These are phyloP conservation scores for Emydoidea blandingii DNA, from an alignment of 2,797 vertebrate species.

Conservation along the genomic window DNA sequence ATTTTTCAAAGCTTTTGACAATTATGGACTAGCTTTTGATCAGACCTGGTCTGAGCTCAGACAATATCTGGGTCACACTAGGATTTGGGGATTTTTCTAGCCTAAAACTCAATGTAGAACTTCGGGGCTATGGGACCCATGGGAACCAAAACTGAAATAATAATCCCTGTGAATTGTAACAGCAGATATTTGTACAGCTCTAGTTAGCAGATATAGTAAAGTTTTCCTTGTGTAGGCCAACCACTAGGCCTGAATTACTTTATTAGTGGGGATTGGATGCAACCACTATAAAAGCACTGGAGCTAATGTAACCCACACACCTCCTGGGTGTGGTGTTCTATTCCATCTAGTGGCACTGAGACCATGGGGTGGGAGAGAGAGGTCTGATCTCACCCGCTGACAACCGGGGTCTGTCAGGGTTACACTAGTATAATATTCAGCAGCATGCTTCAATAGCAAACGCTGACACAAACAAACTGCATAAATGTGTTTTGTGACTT, in stretches of 20 bases:
- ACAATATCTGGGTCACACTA: not conserved
- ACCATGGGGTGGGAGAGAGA: too few species aligned
- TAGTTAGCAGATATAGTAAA: not conserved
- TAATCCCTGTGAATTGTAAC: not conserved
- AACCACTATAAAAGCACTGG: not conserved
- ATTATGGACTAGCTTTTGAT: not conserved
- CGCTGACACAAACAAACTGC: not conserved
- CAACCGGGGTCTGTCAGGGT: too few species aligned
- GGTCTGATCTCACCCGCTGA: too few species aligned
- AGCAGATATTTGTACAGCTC: not conserved
- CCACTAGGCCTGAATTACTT: not conserved
- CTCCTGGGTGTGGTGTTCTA: too few species aligned
- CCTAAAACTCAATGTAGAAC: not conserved
- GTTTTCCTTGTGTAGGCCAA: not conserved
- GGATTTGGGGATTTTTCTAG: not conserved
- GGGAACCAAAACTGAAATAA: not conserved
- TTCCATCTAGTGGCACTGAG: too few species aligned
- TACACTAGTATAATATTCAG: not conserved
- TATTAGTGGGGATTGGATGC: not conserved
- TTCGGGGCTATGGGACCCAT: rapidly evolving
- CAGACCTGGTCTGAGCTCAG: not conserved
- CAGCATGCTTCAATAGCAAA: not conserved
- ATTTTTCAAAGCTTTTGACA: not conserved
- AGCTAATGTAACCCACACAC: not conserved
- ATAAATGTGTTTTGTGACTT: not conserved